Evolutionary conservation across 1,140 invertebrate genomes (phyloP).

Genomic region (Dinothrombium tinctorium): DNA sequence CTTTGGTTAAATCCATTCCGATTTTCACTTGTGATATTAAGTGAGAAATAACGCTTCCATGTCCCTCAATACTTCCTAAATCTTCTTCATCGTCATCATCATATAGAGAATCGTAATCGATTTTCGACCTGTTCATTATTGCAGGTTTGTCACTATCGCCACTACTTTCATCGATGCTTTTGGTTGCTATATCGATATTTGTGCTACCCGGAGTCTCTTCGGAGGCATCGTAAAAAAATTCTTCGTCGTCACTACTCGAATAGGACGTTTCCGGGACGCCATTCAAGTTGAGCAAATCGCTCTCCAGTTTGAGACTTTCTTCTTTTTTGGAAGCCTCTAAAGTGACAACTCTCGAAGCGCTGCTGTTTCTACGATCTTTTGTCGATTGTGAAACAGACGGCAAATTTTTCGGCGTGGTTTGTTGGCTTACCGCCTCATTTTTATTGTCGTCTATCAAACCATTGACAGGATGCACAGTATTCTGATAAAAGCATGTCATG

Average conservation of each 20-base stretch:
- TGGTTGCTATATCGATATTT: neutral
- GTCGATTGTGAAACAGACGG: neutral
- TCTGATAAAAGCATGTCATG: conserved; percentile 3
- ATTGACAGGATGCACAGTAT: conserved; percentile 6
- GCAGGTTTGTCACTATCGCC: neutral
- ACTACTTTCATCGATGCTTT: conserved; percentile 1
- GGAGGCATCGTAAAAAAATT: conserved; percentile 72
- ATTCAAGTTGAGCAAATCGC: conserved; percentile 2
- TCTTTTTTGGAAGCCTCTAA: neutral
- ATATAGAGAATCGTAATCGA: conserved; percentile 35
- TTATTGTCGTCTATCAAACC: conserved; percentile 3
- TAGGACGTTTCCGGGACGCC: conserved; percentile 70
- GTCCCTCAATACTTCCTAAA: conserved; percentile 59
- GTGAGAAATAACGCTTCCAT: conserved; percentile 81
- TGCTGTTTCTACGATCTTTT: neutral
- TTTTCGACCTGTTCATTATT: neutral
- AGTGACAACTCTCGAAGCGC: neutral
- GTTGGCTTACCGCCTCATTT: neutral
- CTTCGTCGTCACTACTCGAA: conserved; percentile 77
- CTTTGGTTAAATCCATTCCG: conserved; percentile 95
- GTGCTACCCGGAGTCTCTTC: conserved; percentile 12
- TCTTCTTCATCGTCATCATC: conserved; percentile 65
- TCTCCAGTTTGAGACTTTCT: neutral
- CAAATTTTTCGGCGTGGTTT: too few species aligned
- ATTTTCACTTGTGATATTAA: conserved; percentile 65